Conservation (phyloP, 92 coral and sea anemone genomes). For the Zoanthus solanderi region DNA sequence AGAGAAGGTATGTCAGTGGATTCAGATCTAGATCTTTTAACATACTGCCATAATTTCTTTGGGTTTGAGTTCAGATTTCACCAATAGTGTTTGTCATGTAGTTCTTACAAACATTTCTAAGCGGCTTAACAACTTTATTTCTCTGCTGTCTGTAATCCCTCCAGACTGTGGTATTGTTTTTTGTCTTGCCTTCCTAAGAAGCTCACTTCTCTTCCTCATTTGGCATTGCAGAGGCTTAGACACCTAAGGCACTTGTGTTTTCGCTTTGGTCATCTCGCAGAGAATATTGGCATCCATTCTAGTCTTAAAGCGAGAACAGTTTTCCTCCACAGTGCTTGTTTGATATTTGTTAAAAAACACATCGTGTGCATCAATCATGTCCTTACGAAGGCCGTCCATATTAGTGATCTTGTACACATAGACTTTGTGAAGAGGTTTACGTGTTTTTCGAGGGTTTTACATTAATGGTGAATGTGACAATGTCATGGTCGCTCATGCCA, state of each 20-base stretch:
- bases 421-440: conserved; percentile 33
- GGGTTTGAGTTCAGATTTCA: conserved; percentile 47
- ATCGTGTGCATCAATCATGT: conserved; percentile 15
- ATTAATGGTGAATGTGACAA: conserved; percentile 14
- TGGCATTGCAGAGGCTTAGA: conserved; percentile 42
- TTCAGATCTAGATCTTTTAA: conserved; percentile 26
- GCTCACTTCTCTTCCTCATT: conserved; percentile 47
- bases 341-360: background rate
- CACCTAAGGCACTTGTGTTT: conserved; percentile 48
- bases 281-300: conserved; percentile 40
- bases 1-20: conserved; percentile 25
- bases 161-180: conserved; percentile 18
- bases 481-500: conserved; percentile 36
- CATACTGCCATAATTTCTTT: conserved; percentile 47
- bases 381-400: conserved; percentile 15
- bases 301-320: background rate
- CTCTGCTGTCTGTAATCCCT: conserved; percentile 41
- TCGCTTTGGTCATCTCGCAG: conserved; percentile 32
- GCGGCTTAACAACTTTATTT: conserved; percentile 40
- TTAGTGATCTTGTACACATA: background rate
- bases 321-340: background rate
- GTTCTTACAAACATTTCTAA: conserved; percentile 48
- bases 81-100: conserved; percentile 36
- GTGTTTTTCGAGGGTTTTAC: background rate
- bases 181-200: conserved; percentile 38